phyloP scores from a whole-genome alignment of 2,113 vertebrate genomes.

The Proteles cristata region DNA sequence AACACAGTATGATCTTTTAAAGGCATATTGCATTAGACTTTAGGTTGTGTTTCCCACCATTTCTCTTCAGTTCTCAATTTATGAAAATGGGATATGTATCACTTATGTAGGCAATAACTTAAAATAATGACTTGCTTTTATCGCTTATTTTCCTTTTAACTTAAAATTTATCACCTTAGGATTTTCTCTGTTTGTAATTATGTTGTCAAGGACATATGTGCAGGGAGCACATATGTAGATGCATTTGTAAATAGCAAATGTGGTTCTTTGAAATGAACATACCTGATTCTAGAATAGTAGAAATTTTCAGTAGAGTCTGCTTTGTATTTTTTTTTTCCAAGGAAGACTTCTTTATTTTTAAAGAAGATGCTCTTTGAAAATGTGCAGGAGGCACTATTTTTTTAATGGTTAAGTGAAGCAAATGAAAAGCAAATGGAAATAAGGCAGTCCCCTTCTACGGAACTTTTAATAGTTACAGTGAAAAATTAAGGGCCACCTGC shows the following conservation, averaged over 20 bases:
- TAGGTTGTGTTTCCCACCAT: neutral
- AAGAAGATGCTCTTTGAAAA: conserved; percentile 19
- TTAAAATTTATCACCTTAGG: neutral
- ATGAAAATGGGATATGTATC: neutral
- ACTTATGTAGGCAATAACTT: neutral
- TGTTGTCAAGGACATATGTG: neutral
- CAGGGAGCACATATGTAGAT: neutral
- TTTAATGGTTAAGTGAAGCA: conserved; percentile 26
- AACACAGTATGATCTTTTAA: neutral
- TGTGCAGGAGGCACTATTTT: neutral
- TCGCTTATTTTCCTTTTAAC: conserved; percentile 29
- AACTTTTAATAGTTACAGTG: conserved; percentile 63
- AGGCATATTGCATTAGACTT: neutral
- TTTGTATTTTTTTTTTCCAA: conserved; percentile 11
- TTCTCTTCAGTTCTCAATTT: neutral
- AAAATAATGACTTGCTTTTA: neutral
- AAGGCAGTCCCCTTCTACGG: conserved; percentile 5
- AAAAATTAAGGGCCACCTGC: conserved; percentile 47
- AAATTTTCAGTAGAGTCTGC: neutral
- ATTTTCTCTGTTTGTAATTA: neutral
- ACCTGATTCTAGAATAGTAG: neutral
- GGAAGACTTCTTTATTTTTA: conserved; percentile 40
- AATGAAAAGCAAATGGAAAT: conserved; percentile 39
- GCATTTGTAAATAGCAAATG: neutral
- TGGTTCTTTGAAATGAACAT: conserved; percentile 48